Evolutionary conservation across 37 sponge, comb jelly and placozoan genomes (phyloP).

Genomic region (Aplysina aerophoba): DNA sequence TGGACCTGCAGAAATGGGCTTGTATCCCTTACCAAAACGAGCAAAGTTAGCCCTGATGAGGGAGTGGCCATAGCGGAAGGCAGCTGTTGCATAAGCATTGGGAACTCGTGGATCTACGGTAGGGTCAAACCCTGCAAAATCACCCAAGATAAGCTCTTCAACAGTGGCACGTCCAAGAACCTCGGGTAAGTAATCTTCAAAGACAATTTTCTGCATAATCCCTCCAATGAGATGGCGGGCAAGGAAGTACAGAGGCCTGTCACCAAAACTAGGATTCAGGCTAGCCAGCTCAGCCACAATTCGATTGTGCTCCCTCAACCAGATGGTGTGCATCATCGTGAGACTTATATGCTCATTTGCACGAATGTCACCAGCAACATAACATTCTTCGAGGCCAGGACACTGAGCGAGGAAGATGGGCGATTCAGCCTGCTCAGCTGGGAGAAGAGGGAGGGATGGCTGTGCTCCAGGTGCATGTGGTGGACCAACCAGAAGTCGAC

Average conservation of each 20-base stretch:
- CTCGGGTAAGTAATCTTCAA: conserved; percentile 34
- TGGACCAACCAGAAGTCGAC: conserved; percentile 1
- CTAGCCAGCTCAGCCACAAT: conserved; percentile 46
- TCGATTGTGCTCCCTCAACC: conserved; percentile 69
- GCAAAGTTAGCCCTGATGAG: conserved; percentile 59
- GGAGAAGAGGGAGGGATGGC: not conserved
- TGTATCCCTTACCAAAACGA: conserved; percentile 44
- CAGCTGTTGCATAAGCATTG: conserved; percentile 82
- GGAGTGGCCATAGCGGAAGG: conserved; percentile 85
- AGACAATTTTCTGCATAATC: conserved; percentile 22
- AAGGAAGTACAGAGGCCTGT: conserved; percentile 79
- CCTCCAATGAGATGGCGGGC: conserved; percentile 49
- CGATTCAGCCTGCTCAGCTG: not conserved
- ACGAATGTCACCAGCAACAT: conserved; percentile 81
- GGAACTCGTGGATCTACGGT: conserved; percentile 63
- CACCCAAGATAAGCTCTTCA: not conserved
- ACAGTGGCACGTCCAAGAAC: conserved; percentile 23
- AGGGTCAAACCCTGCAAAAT: conserved; percentile 58
- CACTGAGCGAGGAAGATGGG: not conserved
- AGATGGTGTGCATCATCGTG: conserved; percentile 80
- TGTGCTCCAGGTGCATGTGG: conserved; percentile 12
- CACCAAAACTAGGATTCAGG: conserved; percentile 86
- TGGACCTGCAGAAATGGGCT: conserved; percentile 41
- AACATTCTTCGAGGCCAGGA: conserved; percentile 21
- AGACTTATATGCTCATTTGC: conserved; percentile 79